A percentile compares a stretch with the other conserved stretches of the same genome.
Conservation (phyloP, 2,113 vertebrate species). For the Istiophorus platypterus region DNA sequence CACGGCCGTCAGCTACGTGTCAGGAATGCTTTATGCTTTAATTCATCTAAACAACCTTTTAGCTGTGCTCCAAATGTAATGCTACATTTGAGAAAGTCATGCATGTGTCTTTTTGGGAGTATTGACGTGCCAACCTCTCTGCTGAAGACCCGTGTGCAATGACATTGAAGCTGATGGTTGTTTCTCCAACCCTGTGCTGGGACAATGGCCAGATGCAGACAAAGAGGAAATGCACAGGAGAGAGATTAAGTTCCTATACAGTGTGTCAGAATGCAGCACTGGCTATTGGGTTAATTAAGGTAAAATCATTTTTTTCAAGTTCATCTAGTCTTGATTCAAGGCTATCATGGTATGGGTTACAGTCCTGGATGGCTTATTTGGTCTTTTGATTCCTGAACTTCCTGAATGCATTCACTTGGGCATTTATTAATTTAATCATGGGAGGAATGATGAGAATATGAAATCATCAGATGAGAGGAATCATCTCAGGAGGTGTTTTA, state of each 20-base stretch:
- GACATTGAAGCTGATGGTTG: conserved; percentile 54
- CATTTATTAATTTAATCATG: background rate
- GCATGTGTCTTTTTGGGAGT: conserved; percentile 32
- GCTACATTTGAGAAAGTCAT: conserved; percentile 27
- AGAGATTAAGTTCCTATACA: conserved; percentile 25
- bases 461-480: background rate
- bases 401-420: background rate
- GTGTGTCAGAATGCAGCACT: conserved; percentile 1
- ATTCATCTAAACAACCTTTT: conserved; percentile 68
- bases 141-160: conserved; percentile 28
- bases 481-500: background rate
- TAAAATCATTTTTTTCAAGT: background rate
- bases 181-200: conserved; percentile 26
- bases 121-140: background rate
- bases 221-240: conserved; percentile 4
- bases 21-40: conserved; percentile 50
- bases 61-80: conserved; percentile 24
- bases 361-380: background rate
- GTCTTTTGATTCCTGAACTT: background rate
- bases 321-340: background rate
- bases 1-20: conserved; percentile 49
- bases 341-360: background rate
- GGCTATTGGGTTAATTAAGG: background rate
- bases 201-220: conserved; percentile 1
- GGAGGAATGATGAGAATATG: background rate